Percentiles rank a stretch among this genome's conserved stretches.
Conservation (phyloP, 2,113 vertebrate species). For the Chelonoidis abingdonii region DNA sequence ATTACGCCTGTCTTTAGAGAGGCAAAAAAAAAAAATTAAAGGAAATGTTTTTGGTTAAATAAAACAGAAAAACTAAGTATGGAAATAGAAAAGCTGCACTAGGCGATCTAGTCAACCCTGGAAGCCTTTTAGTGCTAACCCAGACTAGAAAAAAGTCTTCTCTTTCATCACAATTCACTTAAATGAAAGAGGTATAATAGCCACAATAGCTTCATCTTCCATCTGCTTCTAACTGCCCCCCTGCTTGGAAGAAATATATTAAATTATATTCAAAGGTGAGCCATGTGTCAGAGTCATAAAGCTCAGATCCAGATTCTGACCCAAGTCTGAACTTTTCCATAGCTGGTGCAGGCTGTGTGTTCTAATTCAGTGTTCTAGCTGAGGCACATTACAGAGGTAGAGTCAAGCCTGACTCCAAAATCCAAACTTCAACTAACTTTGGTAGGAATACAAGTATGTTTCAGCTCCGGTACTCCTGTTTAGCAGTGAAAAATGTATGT, state of each 20-base stretch:
- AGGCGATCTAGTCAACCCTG: neutral
- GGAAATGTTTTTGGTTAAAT: neutral
- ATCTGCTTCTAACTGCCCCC: neutral
- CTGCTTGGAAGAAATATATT: neutral
- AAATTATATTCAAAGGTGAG: neutral
- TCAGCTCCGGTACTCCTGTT: neutral
- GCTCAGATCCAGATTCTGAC: neutral
- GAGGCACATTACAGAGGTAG: neutral
- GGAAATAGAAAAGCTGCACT: neutral
- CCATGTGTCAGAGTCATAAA: neutral
- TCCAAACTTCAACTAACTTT: neutral
- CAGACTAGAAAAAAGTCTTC: neutral
- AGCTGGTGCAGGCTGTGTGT: too few species aligned
- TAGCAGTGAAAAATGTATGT: neutral
- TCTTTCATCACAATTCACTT: neutral
- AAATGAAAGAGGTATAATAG: neutral
- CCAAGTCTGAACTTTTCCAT: neutral
- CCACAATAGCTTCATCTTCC: neutral
- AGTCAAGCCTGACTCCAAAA: neutral
- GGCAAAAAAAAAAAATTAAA: neutral
- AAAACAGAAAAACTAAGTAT: neutral
- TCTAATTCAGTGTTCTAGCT: too few species aligned
- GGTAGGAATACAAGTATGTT: neutral
- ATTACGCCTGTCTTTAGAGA: neutral
- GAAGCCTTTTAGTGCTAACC: neutral